Percentiles rank a stretch among this genome's conserved stretches.
Conservation (phyloP, 2,113 vertebrate species). For the Psittacus erithacus region DNA sequence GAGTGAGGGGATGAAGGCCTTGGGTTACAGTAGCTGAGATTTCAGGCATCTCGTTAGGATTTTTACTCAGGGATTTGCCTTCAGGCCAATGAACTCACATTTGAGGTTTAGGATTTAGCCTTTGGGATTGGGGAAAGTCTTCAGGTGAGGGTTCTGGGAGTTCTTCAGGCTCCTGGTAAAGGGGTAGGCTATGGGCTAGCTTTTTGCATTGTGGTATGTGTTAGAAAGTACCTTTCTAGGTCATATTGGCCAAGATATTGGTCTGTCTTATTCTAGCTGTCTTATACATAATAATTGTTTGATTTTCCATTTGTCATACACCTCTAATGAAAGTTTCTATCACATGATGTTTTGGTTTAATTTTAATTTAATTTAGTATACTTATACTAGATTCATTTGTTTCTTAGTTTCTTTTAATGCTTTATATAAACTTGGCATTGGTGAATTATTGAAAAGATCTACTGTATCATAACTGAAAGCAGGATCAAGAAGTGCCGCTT, state of each 20-base stretch:
- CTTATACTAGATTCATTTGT: background rate
- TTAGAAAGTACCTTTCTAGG: background rate
- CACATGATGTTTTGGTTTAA: background rate
- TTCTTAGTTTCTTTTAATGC: background rate
- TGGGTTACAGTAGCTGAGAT: background rate
- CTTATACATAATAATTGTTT: background rate
- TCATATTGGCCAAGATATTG: background rate
- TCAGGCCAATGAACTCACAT: background rate
- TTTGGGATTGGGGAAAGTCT: background rate
- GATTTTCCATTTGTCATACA: background rate
- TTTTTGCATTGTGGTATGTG: background rate
- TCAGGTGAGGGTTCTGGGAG: background rate
- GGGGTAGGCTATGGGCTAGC: rapidly evolving
- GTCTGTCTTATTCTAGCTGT: background rate
- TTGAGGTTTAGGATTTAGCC: background rate
- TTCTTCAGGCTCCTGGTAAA: background rate
- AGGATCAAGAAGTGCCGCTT: background rate
- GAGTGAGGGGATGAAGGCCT: background rate
- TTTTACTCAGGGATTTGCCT: background rate
- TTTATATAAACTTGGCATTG: background rate
- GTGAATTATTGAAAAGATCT: background rate
- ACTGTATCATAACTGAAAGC: background rate
- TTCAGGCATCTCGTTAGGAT: background rate
- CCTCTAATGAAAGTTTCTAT: background rate
- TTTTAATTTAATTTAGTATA: background rate